Percentiles rank a stretch among this genome's conserved stretches.
Evolutionary conservation across 2,888 invertebrate species (phyloP).

Genomic region (Ypsolopha sequella): DNA sequence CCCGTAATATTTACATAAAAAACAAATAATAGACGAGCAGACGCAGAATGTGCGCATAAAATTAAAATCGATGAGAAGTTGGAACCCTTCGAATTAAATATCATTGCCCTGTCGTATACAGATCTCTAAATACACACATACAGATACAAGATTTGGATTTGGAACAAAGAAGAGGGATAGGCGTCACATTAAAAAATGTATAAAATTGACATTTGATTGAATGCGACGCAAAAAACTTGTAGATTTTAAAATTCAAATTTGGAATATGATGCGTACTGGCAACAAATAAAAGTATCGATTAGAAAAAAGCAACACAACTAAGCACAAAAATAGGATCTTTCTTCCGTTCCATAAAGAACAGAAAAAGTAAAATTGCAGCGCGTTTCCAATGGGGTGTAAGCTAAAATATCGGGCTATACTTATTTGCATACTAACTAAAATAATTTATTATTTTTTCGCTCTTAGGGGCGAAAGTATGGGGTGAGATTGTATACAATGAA

Average conservation of each 20-base stretch:
- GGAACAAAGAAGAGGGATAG: slow-evolving; percentile 7
- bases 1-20: slow-evolving; percentile 66
- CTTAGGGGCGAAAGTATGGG: slow-evolving; percentile 57
- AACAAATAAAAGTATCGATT: not conserved
- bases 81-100: slow-evolving; percentile 68
- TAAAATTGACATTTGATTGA: no score
- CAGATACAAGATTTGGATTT: slow-evolving; percentile 15
- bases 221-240: no score
- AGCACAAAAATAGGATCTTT: slow-evolving; percentile 15
- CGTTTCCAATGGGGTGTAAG: slow-evolving; percentile 60
- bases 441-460: slow-evolving; percentile 70
- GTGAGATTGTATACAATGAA: slow-evolving; percentile 53
- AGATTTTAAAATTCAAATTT: not conserved
- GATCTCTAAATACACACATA: slow-evolving; percentile 21
- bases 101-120: slow-evolving; percentile 56
- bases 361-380: slow-evolving; percentile 39
- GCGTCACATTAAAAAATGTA: not conserved
- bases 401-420: slow-evolving; percentile 60
- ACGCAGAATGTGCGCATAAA: slow-evolving; percentile 66
- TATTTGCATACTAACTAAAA: slow-evolving; percentile 72
- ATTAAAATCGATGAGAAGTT: slow-evolving; percentile 69
- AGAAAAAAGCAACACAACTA: not conserved
- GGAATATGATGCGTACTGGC: not conserved
- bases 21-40: slow-evolving; percentile 62
- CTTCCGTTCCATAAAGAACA: slow-evolving; percentile 51